These are phyloP conservation scores for Peromyscus polionotus DNA, from an alignment of 2,113 vertebrate species.

Conservation along the genomic window DNA sequence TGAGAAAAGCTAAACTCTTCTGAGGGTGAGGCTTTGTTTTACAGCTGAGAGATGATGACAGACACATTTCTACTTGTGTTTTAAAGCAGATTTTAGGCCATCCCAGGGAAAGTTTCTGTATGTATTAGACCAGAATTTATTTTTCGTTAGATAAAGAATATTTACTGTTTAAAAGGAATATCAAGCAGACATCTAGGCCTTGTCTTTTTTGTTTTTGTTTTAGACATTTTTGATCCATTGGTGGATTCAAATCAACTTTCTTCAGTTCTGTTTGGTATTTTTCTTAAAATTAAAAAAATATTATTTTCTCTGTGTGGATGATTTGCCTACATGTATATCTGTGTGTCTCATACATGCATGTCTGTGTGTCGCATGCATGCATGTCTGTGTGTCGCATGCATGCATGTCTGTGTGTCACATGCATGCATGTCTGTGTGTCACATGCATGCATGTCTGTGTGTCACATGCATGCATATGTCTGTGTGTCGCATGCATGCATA, in stretches of 20 bases:
- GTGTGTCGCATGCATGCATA: too few relatives aligned
- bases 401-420: too few relatives aligned
- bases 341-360: not conserved
- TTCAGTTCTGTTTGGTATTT: not conserved
- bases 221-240: not conserved
- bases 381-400: not conserved
- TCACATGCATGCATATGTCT: too few relatives aligned
- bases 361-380: too few relatives aligned
- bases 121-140: not conserved
- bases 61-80: constrained; percentile 29
- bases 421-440: too few relatives aligned
- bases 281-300: not conserved
- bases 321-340: not conserved
- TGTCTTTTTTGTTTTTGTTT: not conserved
- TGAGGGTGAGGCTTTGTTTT: not conserved
- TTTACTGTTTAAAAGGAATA: not conserved
- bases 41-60: not conserved
- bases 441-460: too few relatives aligned
- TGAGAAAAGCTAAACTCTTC: not conserved
- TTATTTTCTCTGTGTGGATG: not conserved
- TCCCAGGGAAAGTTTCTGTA: not conserved
- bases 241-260: not conserved
- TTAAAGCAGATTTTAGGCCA: constrained; percentile 38
- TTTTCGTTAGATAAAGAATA: constrained; percentile 49
- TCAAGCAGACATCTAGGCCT: not conserved